Percentiles rank a stretch among this genome's conserved stretches.
Conservation (phyloP, 2,888 invertebrate species). For the Philonicus albiceps region DNA sequence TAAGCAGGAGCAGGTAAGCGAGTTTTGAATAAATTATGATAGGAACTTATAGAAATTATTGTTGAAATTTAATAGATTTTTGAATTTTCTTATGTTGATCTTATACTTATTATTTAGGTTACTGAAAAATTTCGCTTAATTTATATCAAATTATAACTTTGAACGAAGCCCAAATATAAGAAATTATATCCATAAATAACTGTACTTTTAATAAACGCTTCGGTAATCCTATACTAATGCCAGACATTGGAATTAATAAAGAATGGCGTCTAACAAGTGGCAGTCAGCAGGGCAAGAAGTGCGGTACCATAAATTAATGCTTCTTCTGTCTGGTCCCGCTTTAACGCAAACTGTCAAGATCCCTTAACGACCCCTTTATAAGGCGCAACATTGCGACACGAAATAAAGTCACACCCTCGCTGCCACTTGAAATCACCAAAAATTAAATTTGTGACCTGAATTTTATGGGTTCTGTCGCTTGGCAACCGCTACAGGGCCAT, state of each 20-base stretch:
- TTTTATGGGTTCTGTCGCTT: neutral
- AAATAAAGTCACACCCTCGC: neutral
- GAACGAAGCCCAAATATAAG: neutral
- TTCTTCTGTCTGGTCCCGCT: neutral
- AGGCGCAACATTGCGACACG: neutral
- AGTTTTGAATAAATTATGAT: too few species aligned
- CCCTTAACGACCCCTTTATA: neutral
- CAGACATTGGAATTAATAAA: neutral
- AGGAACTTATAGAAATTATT: too few species aligned
- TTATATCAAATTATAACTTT: neutral
- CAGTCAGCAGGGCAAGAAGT: neutral
- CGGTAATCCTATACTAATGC: neutral
- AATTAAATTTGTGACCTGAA: neutral
- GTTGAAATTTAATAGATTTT: too few species aligned
- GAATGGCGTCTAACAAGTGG: neutral
- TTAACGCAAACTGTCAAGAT: neutral
- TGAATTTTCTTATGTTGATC: too few species aligned
- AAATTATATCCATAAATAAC: neutral
- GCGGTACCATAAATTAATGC: neutral
- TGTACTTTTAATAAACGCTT: neutral
- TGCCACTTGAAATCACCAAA: neutral
- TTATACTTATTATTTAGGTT: too few species aligned
- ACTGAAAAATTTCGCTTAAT: too few species aligned
- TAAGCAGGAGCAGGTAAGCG: too few species aligned
- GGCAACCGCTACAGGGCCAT: neutral